Base-by-base conservation (phyloP, 2,797 vertebrate species). In the Yasuhikotakia modesta region DNA sequence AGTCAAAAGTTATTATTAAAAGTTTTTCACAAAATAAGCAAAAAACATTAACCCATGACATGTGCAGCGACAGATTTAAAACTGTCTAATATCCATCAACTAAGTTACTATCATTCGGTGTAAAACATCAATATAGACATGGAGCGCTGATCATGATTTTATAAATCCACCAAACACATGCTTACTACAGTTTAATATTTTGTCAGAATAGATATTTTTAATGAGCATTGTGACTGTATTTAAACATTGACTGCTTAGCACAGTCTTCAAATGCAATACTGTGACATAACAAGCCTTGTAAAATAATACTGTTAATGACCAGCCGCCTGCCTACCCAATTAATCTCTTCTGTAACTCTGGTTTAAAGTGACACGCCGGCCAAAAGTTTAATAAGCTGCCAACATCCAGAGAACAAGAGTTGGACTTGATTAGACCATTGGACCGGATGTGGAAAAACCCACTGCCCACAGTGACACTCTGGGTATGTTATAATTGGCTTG, bases 341-440 rank as follows among this genome's bases (percentile, higher is more conserved):
- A 39, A 39, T 39, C 1, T 32, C 73, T 65, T 80, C 70, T 53
- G 30, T 79, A 73, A 77, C 69, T 73, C 67, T 61, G 71, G 60
- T 76, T 32, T 22, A 55, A 11, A 17, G 8, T 58, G 63, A 76
- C 61, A 81, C 22, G 63, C 61, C 2, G 73, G 35, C 39, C 4
- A 66, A 65, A 71, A 73, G 77, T 81, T 84, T 81, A 82, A 81
- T 74, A 58, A 78, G 79, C 77, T 81, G 80, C 76, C 73, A 77
- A 61, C 68, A 71, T 24, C 6, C 22, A 14, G 13, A 24, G 45
- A 68, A 61, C 50, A 14, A 58, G 52, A 14, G 27, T 48, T 10
- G 22, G 19, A 58, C 45, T 30, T 13, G 57, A 45, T 60, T 60
- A 46, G 39, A 22, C 12, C 46, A 22, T 43, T 4, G 55, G 32